Base-by-base conservation (phyloP, 2,888 invertebrate genomes). In the Eupithecia tripunctaria region DNA sequence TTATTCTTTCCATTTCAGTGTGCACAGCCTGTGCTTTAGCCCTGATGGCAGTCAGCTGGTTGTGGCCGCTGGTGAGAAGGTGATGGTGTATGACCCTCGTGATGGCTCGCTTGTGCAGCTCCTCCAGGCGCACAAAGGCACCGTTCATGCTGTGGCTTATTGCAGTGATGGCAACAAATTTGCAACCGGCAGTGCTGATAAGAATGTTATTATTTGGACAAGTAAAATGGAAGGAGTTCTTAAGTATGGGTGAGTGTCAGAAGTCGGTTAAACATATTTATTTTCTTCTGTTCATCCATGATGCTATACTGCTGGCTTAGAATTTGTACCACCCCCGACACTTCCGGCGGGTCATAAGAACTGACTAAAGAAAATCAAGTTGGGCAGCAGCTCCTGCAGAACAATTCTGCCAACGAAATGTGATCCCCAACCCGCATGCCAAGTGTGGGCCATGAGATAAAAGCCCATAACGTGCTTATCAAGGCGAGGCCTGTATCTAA, bases 151-250 rank as follows among this genome's bases (percentile, higher is more conserved):
- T 80, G 97, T 99, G 0, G 96, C 97, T 47, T 99, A 99, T 91
- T 97, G 99, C 0, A 96, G 95, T 82, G 99, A 99, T 95, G 99
- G 99, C 0, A 98, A 98, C 86, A 96, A 98, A 82, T 99, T 99
- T 95, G 99, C 99, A 0, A 99, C 98, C 41, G 99, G 99, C 1
- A 97, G 99, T 84, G 98, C 98, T 3, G 99, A 99, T 88, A 99
- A 99, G 93, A 97, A 97, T 88, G 99, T 99, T 65, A 99, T 99
- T 77, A 98, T 99, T 80, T 99, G 99, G 99, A 98, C 98, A 1
- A 97, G 97, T 43, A 98, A 98, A 92, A 95, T 99, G 84, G 99
- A 99, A 94, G 99, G 99, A 29, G 96, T 99, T 78, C 94, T 99
- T 4, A 99, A 99, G 95, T 99, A 99, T 92, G 97, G 97, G 98